Percentiles rank a stretch among this genome's conserved stretches.
Evolutionary conservation across 2,888 invertebrate genomes (phyloP).

Genomic region (Dryadula phaetusa): DNA sequence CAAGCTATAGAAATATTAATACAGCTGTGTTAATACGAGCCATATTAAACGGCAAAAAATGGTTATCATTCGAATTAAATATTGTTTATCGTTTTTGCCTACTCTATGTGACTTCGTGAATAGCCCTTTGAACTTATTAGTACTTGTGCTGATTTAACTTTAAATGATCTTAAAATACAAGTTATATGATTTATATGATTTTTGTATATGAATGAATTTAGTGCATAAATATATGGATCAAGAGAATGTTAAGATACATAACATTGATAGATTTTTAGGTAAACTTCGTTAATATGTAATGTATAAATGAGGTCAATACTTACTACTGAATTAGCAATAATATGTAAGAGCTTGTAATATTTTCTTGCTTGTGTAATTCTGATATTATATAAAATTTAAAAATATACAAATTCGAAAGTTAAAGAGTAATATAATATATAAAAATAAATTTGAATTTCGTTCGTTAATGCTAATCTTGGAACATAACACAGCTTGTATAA

Average conservation of each 20-base stretch:
- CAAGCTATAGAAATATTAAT: conserved; percentile 4
- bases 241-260: not conserved
- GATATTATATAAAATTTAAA: not conserved
- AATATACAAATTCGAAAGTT: not conserved
- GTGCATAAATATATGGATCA: not conserved
- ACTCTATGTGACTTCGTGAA: conserved; percentile 6
- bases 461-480: not conserved
- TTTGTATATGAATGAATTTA: conserved; percentile 8
- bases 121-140: conserved; percentile 5
- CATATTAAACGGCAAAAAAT: not conserved
- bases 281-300: not conserved
- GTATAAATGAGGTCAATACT: conserved; percentile 3
- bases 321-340: not conserved
- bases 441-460: not conserved
- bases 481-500: not conserved
- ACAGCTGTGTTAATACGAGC: conserved; percentile 1
- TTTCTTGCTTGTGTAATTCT: no score
- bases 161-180: conserved; percentile 10
- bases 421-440: conserved; percentile 15
- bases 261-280: not conserved
- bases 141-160: conserved; percentile 20
- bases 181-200: not conserved
- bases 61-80: not conserved
- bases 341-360: not conserved
- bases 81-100: not conserved